Conservation (phyloP, 1,140 invertebrate species). For the Goniozus legneri region DNA sequence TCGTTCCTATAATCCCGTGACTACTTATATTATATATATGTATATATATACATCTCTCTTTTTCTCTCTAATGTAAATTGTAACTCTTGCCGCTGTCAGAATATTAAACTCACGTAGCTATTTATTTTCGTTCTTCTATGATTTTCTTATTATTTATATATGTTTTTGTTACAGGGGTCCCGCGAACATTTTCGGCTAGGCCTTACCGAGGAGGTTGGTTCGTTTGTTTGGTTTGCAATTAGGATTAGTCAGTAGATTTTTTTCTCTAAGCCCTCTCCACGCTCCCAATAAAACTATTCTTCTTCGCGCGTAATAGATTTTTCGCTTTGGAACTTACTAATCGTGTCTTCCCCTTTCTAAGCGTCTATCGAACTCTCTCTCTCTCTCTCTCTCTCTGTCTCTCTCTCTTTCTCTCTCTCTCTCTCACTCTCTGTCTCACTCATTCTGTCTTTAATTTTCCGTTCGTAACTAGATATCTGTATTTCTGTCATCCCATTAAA, state of each 20-base stretch:
- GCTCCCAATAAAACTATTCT: constrained; percentile 12
- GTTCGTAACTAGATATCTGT: too few relatives aligned
- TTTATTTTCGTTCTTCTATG: constrained; percentile 37
- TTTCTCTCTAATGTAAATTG: too few relatives aligned
- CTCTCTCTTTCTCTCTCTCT: constrained; percentile 20
- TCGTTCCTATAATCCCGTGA: too few relatives aligned
- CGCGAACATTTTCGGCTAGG: constrained; percentile 51
- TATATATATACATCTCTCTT: too few relatives aligned
- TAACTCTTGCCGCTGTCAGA: too few relatives aligned
- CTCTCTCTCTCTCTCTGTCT: constrained; percentile 5
- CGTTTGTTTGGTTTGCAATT: constrained; percentile 47
- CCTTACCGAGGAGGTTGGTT: constrained; percentile 54
- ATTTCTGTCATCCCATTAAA: too few relatives aligned
- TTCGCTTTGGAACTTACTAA: constrained; percentile 7
- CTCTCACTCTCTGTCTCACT: constrained; percentile 19
- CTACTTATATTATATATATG: too few relatives aligned
- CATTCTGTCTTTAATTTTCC: constrained; percentile 11
- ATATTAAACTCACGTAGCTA: constrained; percentile 23
- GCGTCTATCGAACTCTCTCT: background rate
- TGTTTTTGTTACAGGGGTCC: constrained; percentile 53
- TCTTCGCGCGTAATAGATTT: constrained; percentile 22
- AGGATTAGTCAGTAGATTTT: constrained; percentile 42
- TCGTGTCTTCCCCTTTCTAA: background rate
- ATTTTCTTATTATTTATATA: constrained; percentile 49
- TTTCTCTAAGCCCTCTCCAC: constrained; percentile 22